These are phyloP conservation scores for Pachycephala philippinensis DNA, from an alignment of 2,113 vertebrate genomes.

Conservation along the genomic window DNA sequence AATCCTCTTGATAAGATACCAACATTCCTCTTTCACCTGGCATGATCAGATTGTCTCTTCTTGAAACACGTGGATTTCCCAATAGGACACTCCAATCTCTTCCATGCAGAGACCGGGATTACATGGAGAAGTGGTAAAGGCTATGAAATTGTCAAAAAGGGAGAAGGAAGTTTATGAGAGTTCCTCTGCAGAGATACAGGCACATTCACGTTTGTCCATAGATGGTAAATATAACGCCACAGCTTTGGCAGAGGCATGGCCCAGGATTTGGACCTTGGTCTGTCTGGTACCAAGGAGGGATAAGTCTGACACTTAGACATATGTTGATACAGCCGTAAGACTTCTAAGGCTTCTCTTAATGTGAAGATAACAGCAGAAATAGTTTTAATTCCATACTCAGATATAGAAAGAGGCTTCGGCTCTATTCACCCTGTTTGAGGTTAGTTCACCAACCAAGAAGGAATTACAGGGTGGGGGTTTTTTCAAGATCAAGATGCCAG, in stretches of 20 bases:
- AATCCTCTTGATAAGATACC: not conserved
- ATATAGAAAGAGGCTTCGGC: not conserved
- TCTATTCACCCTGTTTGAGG: not conserved
- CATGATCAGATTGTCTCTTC: not conserved
- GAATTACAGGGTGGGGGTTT: fast-evolving
- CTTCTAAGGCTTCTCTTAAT: not conserved
- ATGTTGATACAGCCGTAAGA: not conserved
- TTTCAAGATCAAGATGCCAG: not conserved
- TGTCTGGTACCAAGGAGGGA: not conserved
- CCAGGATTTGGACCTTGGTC: not conserved
- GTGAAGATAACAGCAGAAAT: not conserved
- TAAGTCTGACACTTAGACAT: not conserved
- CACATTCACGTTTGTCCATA: not conserved
- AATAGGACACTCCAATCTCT: not conserved
- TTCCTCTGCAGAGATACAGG: not conserved
- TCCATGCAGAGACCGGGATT: not conserved
- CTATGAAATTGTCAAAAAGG: not conserved
- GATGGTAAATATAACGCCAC: fast-evolving
- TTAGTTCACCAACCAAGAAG: not conserved
- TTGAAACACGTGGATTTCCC: not conserved
- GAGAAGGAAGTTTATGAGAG: not conserved
- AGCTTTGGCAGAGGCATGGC: not conserved
- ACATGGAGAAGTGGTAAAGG: not conserved
- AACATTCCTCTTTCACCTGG: not conserved
- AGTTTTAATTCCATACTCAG: not conserved